These are phyloP conservation scores for Cryptotermes secundus DNA, from an alignment of 1,140 invertebrate genomes.

Conservation along the genomic window DNA sequence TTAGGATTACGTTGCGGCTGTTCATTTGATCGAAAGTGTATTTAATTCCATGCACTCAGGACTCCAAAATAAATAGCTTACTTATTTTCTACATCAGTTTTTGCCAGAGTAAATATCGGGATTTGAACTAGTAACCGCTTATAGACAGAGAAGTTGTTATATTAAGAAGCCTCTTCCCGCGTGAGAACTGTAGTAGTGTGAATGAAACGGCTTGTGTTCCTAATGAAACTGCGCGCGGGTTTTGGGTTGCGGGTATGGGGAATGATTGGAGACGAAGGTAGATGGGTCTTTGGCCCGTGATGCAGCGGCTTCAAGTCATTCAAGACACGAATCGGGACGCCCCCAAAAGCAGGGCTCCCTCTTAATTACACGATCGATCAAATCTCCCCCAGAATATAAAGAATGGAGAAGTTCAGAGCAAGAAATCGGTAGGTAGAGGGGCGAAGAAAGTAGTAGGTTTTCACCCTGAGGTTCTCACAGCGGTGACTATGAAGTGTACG, in stretches of 20 bases:
- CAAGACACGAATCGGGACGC: conserved; percentile 1
- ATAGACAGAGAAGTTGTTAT: too few species aligned
- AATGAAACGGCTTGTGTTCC: background rate
- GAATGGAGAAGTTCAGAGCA: background rate
- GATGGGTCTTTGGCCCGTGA: background rate
- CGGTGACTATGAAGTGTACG: too few species aligned
- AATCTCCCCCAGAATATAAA: background rate
- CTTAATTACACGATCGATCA: background rate
- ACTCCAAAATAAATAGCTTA: too few species aligned
- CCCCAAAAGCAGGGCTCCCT: background rate
- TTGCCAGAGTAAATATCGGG: too few species aligned
- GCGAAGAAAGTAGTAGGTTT: background rate
- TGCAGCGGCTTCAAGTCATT: background rate
- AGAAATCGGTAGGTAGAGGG: background rate
- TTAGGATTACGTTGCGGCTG: too few species aligned
- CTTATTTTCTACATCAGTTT: too few species aligned
- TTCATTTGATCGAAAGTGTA: too few species aligned
- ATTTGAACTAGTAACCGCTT: too few species aligned
- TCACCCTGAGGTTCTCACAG: too few species aligned
- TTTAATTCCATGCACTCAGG: too few species aligned
- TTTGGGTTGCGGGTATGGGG: background rate
- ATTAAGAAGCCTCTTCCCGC: background rate
- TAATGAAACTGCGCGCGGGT: background rate
- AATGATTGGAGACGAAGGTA: background rate
- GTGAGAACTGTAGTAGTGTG: background rate